phyloP scores from a whole-genome alignment of 2,888 invertebrate genomes.

The Drosophila paramelanica region DNA sequence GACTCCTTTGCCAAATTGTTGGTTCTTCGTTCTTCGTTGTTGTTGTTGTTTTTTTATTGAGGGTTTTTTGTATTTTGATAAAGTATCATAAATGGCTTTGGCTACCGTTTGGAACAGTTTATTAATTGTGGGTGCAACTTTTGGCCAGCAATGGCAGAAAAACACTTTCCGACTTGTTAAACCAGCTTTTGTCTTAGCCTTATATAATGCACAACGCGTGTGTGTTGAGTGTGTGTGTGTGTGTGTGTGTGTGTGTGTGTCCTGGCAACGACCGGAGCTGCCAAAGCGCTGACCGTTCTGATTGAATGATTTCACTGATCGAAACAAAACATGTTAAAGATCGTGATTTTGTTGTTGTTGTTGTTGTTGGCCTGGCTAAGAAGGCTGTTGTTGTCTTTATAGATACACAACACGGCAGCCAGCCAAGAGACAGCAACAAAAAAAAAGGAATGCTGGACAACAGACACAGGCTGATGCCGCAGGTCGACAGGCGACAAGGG shows the following conservation, averaged over 20 bases:
- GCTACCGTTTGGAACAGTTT: conserved; percentile 46
- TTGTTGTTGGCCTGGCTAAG: conserved; percentile 29
- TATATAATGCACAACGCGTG: conserved; percentile 43
- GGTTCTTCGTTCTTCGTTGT: background rate
- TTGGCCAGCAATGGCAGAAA: background rate
- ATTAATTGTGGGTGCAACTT: conserved; percentile 28
- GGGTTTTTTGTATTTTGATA: background rate
- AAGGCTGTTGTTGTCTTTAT: conserved; percentile 69
- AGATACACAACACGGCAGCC: conserved; percentile 69
- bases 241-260: conserved; percentile 37
- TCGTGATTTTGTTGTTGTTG: conserved; percentile 64
- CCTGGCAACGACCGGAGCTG: conserved; percentile 72
- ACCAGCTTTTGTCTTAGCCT: conserved; percentile 53
- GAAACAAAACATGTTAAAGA: conserved; percentile 81
- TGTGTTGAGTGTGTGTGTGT: conserved; percentile 12
- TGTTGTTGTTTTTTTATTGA: too few relatives aligned
- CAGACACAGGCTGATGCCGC: conserved; percentile 44
- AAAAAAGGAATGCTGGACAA: conserved; percentile 52
- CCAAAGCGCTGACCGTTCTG: conserved; percentile 75
- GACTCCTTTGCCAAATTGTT: conserved; percentile 8
- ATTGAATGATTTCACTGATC: conserved; percentile 83
- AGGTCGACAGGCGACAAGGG: conserved; percentile 42
- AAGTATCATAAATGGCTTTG: conserved; percentile 28
- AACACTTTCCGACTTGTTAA: conserved; percentile 48
- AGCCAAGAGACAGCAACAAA: conserved; percentile 24